These are phyloP conservation scores for Carabus problematicus DNA, from an alignment of 2,888 invertebrate genomes.

Conservation along the genomic window DNA sequence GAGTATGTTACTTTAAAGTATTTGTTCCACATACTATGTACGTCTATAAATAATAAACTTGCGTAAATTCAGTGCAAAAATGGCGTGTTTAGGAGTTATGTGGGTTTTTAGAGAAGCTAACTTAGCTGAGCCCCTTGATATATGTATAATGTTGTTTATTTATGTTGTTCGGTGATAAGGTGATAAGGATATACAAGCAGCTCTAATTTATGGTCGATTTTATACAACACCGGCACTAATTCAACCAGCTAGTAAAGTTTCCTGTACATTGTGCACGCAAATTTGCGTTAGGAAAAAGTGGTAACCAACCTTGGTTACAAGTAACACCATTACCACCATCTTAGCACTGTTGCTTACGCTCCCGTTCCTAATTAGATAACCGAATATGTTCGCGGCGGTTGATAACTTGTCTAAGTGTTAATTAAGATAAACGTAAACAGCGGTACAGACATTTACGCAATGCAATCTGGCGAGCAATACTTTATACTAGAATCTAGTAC, in stretches of 20 bases:
- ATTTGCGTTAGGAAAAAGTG: constrained; percentile 37
- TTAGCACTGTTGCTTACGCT: background rate
- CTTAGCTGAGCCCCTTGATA: too few species aligned
- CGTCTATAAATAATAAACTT: too few species aligned
- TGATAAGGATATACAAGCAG: background rate
- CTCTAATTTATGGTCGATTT: constrained; percentile 34
- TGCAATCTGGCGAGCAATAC: background rate
- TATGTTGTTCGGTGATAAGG: too few species aligned
- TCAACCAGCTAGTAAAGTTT: constrained; percentile 20
- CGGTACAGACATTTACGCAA: background rate
- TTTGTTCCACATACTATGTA: too few species aligned
- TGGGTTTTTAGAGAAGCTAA: too few species aligned
- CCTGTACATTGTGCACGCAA: constrained; percentile 33
- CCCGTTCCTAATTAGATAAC: constrained; percentile 38
- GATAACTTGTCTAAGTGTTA: constrained; percentile 38
- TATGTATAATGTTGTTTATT: too few species aligned
- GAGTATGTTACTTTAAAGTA: too few species aligned
- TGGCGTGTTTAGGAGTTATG: too few species aligned
- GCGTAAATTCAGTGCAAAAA: too few species aligned
- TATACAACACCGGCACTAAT: constrained; percentile 31
- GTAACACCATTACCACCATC: background rate
- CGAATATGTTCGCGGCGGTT: constrained; percentile 38
- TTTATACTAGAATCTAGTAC: background rate
- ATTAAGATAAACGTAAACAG: constrained; percentile 41
- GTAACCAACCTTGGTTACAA: constrained; percentile 2